Base-by-base conservation (phyloP, 2,797 vertebrate species). In the Sebastes trivittatus region DNA sequence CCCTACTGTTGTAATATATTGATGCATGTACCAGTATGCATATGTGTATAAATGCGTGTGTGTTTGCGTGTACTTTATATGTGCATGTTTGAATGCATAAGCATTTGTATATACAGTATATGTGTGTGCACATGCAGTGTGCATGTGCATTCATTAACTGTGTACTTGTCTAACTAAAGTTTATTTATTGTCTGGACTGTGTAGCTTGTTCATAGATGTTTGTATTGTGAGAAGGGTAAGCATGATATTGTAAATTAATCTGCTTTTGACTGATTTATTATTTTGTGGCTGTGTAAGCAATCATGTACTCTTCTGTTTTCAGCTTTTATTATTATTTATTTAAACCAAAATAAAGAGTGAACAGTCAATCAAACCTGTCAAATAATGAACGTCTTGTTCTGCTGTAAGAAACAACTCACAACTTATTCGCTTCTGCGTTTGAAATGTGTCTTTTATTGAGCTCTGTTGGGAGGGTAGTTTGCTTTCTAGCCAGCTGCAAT, bases 391-490 rank as follows among this genome's bases (percentile, higher is more conserved):
- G 29, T 30, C 2, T 29, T 9, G 16, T 30, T 70, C 69, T 69
- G 14, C 63, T 75, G 59, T 74, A 69, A 73, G 72, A 56, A 34
- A 63, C 52, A 60, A 58, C 6, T 55, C n/a, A 14, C n/a, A 9
- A 22, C 6, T 64, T 71, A 29, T 70, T 78, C 56, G 54, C 32
- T 16, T 75, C 59, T 67, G 69, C 13, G 20, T 81, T 66, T 80
- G 75, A 77, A 79, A 77, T 34, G 68, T 49, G 27, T 74, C 58
- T 82, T 52, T 52, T 18, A 1, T 65, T 66, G 65, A n/a, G 68
- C 84, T 89, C 80, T 77, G 73, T 27, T 67, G 69, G 80, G 82
- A 89, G 72, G 84, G 78, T 77, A 62, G 71, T 86, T 82, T 73
- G 46, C 64, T 80, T 62, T 89, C 76, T 70, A 82, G 66, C 64